A percentile compares a stretch with the other conserved stretches of the same genome.
phyloP scores from a whole-genome alignment of 1,140 invertebrate species.

The Neodiprion lecontei region DNA sequence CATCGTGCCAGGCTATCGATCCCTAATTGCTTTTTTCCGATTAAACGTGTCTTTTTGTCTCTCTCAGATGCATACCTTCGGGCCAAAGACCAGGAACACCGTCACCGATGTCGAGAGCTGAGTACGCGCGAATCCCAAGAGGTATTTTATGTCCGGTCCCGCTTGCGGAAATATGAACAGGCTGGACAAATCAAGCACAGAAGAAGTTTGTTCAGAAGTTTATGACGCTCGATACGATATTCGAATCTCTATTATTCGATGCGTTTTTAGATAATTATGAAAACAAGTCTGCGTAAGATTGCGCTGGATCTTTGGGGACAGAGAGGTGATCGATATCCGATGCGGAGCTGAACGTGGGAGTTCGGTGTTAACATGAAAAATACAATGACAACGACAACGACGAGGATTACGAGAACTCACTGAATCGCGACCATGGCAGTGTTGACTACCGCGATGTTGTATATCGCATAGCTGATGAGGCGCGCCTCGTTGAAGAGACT shows the following conservation, averaged over 20 bases:
- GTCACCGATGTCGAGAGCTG: conserved; percentile 88
- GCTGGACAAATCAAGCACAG: conserved; percentile 61
- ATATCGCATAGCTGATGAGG: conserved; percentile 91
- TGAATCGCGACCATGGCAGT: conserved; percentile 89
- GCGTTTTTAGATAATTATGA: neutral
- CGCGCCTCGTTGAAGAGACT: conserved; percentile 92
- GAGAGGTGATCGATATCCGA: conserved; percentile 10
- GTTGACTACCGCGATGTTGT: conserved; percentile 92
- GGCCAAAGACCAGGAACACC: conserved; percentile 83
- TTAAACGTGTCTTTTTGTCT: neutral
- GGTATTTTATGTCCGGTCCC: conserved; percentile 88
- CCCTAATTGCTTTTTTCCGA: neutral
- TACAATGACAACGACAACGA: conserved; percentile 9
- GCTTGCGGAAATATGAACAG: conserved; percentile 84
- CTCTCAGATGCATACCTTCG: conserved; percentile 70
- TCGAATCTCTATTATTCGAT: neutral
- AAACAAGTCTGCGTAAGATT: neutral
- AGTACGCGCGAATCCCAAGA: conserved; percentile 85
- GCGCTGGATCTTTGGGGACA: neutral
- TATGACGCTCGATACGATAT: neutral
- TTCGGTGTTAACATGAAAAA: conserved; percentile 8
- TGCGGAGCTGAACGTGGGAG: conserved; percentile 16
- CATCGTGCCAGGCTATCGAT: neutral
- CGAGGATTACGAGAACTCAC: conserved; percentile 69
- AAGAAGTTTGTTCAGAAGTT: conserved; percentile 8